Evolutionary conservation across 1,140 invertebrate genomes (phyloP), one percentile per base, ranked within the genome.

Genomic region (Leptoteleia sp.): DNA sequence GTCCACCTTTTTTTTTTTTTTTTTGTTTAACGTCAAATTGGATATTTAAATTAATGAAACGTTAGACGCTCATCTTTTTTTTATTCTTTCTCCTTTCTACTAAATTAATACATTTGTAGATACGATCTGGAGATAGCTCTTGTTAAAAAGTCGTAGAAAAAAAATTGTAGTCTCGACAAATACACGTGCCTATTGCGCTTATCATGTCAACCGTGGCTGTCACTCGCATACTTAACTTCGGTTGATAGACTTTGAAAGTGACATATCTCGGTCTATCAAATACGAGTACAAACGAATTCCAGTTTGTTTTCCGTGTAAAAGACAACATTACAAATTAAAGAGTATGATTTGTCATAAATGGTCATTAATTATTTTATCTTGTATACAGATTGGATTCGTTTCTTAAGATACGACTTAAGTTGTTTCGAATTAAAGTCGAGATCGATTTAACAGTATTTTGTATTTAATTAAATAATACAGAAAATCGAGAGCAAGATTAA

Each of bases 111-210:
- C 61, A 15, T 55, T 35, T 45, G 25, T 48, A 54, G 38, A 67
- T 52, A 50, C 35, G 12, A 5, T 6, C 5, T 3, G 40, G 11
- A 67, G 12, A 67, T 45, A 55, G 12, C 27, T 38, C 27, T 37
- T 47, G 25, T 48, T 31, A 48, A 37, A 48, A 68, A 29, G 25
- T 5, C 17, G 42, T 57, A 6, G 42, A 40, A 8, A 54, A 55
- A 72, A 61, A 62, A 67, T 54, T 62, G 54, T 70, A 70, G 38
- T 45, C 68, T 22, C 17, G 55, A 22, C 68, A 72, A 72, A 64
- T 57, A 64, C 57, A 55, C 48, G 57, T 48, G 48, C 57, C 33
- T 38, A 38, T 71, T 54, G 55, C 55, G 47, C 57, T 72, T 72
- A 62, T 62, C 67, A 61, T n/a, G 54, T 43, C 35, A 37, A 61